These are phyloP conservation scores for Azemiops feae DNA, from an alignment of 2,113 vertebrate genomes.

Conservation along the genomic window DNA sequence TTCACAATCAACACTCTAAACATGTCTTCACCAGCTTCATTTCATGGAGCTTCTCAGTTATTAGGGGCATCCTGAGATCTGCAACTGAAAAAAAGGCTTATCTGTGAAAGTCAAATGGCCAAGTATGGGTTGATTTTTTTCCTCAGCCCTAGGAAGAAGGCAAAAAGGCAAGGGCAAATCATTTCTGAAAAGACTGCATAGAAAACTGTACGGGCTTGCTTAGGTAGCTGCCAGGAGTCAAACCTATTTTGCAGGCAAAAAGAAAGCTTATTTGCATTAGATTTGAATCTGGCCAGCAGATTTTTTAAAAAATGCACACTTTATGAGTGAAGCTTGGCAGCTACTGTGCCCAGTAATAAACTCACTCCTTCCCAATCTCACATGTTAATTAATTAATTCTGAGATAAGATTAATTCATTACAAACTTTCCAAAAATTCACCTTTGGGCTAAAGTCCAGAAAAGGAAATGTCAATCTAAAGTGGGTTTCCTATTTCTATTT, in stretches of 20 bases:
- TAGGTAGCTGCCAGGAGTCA: neutral
- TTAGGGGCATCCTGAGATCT: neutral
- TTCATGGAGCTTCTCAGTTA: neutral
- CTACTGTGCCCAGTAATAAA: neutral
- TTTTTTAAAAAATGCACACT: neutral
- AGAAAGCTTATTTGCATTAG: neutral
- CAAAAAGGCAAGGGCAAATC: neutral
- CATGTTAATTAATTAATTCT: neutral
- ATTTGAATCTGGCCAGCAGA: constrained; percentile 18
- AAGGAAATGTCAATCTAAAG: constrained; percentile 1
- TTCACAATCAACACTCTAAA: neutral
- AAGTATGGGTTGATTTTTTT: neutral
- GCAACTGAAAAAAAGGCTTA: neutral
- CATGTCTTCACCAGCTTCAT: neutral
- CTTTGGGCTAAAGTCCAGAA: neutral
- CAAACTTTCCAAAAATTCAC: neutral
- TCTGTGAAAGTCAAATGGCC: neutral
- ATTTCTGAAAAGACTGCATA: neutral
- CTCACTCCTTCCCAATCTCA: neutral
- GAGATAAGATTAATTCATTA: neutral
- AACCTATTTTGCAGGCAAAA: neutral
- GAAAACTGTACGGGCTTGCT: neutral
- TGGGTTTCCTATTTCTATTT: neutral
- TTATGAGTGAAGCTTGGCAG: neutral
- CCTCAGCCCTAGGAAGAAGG: neutral